These are phyloP conservation scores for Hapalemur alaotrensis DNA, from an alignment of 2,797 vertebrate species.

Conservation along the genomic window DNA sequence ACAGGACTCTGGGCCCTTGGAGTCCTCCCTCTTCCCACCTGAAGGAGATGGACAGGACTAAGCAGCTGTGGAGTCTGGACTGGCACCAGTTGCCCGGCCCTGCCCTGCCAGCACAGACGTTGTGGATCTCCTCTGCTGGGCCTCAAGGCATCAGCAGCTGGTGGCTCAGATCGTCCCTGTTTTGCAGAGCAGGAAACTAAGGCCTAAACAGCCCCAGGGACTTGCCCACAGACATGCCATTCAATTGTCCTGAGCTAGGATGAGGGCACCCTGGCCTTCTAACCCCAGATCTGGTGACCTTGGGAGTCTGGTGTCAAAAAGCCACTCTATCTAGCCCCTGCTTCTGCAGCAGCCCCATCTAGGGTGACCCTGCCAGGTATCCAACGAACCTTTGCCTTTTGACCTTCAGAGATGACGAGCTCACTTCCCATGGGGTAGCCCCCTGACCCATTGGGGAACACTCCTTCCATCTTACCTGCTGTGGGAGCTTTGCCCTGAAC, in stretches of 20 bases:
- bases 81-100: fast-evolving
- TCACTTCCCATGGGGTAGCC: not conserved
- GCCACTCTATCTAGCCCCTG: not conserved
- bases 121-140: not conserved
- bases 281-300: not conserved
- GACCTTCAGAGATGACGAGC: not conserved
- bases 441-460: not conserved
- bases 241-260: not conserved
- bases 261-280: not conserved
- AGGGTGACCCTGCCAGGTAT: not conserved
- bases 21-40: not conserved
- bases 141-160: not conserved
- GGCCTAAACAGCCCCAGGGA: not conserved
- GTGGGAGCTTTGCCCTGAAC: not conserved
- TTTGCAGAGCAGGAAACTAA: not conserved
- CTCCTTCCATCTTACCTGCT: not conserved
- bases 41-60: not conserved
- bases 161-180: not conserved
- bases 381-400: not conserved
- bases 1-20: not conserved
- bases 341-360: not conserved
- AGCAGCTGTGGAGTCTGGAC: too few relatives aligned
- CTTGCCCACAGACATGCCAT: not conserved
- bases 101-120: not conserved
- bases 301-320: too few relatives aligned